phyloP scores from a whole-genome alignment of 2,797 vertebrate species.

The Euphonia xanthogaster region DNA sequence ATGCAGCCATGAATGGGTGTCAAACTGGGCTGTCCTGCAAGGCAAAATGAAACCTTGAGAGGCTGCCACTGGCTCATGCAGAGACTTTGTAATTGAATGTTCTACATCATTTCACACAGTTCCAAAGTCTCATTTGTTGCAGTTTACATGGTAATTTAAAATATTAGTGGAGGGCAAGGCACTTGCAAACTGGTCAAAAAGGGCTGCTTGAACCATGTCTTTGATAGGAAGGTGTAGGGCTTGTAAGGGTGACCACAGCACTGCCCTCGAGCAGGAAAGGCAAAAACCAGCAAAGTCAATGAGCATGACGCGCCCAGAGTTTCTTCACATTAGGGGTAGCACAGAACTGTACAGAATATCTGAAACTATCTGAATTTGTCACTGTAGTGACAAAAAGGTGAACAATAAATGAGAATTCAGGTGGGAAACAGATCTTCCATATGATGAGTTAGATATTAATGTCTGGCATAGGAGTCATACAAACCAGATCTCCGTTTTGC shows the following conservation, averaged over 20 bases:
- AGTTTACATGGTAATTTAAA: not conserved
- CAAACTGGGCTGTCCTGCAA: not conserved
- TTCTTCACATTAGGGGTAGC: accelerated
- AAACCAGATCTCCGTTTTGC: not conserved
- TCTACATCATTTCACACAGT: conserved; percentile 13
- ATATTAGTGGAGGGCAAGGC: not conserved
- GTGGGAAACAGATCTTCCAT: not conserved
- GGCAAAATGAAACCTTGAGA: not conserved
- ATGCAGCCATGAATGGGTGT: not conserved
- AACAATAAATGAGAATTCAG: not conserved
- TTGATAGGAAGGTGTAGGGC: not conserved
- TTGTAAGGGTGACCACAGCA: not conserved
- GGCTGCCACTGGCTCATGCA: not conserved
- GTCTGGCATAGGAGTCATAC: not conserved
- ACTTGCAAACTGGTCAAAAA: not conserved
- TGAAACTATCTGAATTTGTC: not conserved
- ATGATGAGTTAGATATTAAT: not conserved
- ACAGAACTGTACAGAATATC: not conserved
- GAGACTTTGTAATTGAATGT: conserved; percentile 7
- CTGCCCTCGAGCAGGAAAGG: not conserved
- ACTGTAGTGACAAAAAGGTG: not conserved
- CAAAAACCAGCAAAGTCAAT: accelerated
- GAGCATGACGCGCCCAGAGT: not conserved
- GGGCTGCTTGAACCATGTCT: not conserved
- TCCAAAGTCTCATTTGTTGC: not conserved